A percentile compares a stretch with the other conserved stretches of the same genome.
Evolutionary conservation across 1,140 invertebrate genomes (phyloP).

Genomic region (Palaemon carinicauda): DNA sequence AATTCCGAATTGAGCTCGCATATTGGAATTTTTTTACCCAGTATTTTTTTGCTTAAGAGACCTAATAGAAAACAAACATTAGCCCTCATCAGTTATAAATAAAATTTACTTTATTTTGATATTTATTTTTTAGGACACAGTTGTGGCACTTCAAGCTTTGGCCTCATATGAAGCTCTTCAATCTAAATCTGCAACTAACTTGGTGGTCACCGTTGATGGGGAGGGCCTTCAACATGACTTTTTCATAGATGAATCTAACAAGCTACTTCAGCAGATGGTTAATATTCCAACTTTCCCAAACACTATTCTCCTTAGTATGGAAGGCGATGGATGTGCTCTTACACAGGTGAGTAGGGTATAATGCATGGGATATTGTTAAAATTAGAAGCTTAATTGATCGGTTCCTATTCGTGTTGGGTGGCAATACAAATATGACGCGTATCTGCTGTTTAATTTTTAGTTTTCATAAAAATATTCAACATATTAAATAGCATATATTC

Average conservation of each 20-base stretch:
- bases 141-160: constrained; percentile 57
- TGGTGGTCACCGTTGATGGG: constrained; percentile 76
- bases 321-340: constrained; percentile 52
- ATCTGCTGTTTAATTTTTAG: background rate
- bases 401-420: no score
- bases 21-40: no score
- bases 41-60: no score
- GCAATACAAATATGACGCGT: no score
- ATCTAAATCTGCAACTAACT: constrained; percentile 69
- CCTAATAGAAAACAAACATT: no score
- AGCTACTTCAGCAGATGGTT: constrained; percentile 43
- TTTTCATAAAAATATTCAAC: background rate
- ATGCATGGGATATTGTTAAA: no score
- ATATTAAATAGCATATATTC: no score
- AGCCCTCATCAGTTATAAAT: background rate
- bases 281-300: constrained; percentile 34
- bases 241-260: constrained; percentile 68
- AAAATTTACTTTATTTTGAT: no score
- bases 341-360: constrained; percentile 39
- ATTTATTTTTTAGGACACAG: constrained; percentile 48
- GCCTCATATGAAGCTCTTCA: constrained; percentile 59
- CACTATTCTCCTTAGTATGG: constrained; percentile 35
- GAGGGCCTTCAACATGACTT: constrained; percentile 75
- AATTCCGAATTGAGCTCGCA: no score
- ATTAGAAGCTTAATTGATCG: no score